A percentile compares a stretch with the other conserved stretches of the same genome.
phyloP scores from a whole-genome alignment of 2,888 invertebrate genomes.

The Euzophera pinguis region DNA sequence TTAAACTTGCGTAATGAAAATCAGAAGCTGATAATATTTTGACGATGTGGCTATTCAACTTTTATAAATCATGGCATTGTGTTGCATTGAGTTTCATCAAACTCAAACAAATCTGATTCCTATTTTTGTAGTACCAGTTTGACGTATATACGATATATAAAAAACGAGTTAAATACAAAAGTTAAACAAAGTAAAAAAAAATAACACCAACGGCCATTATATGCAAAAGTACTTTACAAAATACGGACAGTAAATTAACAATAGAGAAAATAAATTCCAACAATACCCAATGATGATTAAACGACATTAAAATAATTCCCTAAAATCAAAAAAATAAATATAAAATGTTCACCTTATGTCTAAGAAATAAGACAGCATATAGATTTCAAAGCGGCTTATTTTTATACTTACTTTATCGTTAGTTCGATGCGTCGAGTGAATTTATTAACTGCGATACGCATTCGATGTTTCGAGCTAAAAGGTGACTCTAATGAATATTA shows the following conservation, averaged over 20 bases:
- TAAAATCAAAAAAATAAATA: background rate
- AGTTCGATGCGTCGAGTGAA: constrained; percentile 68
- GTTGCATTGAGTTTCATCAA: too few species aligned
- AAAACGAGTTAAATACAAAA: too few species aligned
- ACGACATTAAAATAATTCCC: background rate
- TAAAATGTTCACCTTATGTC: background rate
- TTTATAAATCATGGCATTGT: too few species aligned
- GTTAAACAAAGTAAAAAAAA: too few species aligned
- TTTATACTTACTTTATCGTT: constrained; percentile 62
- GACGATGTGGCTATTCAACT: too few species aligned
- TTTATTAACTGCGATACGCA: constrained; percentile 79
- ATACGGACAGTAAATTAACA: constrained; percentile 20
- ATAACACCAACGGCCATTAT: background rate
- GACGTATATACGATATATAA: too few species aligned
- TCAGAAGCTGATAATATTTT: too few species aligned
- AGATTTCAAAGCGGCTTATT: constrained; percentile 20
- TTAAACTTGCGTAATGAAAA: constrained; percentile 34
- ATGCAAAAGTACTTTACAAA: constrained; percentile 25
- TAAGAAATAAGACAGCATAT: constrained; percentile 27
- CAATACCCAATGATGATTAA: background rate
- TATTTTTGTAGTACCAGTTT: too few species aligned
- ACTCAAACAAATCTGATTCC: too few species aligned
- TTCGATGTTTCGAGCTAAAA: constrained; percentile 74
- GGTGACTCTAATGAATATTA: constrained; percentile 79
- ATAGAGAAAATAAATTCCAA: background rate